Evolutionary conservation across 2,113 vertebrate species (phyloP), one percentile per base, ranked within the genome.

Genomic region (Parotia lawesii): DNA sequence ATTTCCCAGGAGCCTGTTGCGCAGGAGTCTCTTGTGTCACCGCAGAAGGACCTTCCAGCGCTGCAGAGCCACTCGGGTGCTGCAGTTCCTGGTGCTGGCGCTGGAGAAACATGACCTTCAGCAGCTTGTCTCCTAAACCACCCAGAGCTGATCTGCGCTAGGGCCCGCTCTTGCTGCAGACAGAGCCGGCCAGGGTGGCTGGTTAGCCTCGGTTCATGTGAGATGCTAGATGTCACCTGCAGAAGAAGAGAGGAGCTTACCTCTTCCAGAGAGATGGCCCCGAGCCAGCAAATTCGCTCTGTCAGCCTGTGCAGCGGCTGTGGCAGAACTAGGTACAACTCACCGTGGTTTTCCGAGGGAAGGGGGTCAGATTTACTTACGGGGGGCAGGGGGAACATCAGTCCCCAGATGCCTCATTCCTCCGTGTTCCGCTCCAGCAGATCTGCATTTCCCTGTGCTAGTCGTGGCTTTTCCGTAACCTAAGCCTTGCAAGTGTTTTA

Each of bases 321-420:
- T 98, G 96, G 98, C 98, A 92, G 98, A 99, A 97, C 96, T 98
- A 97, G 98, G 98, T 98, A 98, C 79, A 85, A 8, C 45, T 84
- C 75, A 48, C 40, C 2, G 19, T 61, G 38, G 19, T 64, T 91
- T 93, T 37, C 58, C 4, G 44, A 93, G 91, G 91, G 87, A 93
- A 80, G 75, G 90, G 89, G 82, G 47, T 72, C 57, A 56, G 6
- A 79, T 70, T 44, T 44, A 61, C 33, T 51, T 54, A 53, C 1
- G 11, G 48, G 62, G 44, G 27, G 18, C 31, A 45, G 66, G n/a
- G 89, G 27, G 18, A 54, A 14, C 19, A 29, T 71, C 69, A 48
- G n/a, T 40, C 53, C 78, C 61, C 1, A 0, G 9, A 16, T 2
- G 8, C 58, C 37, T 29, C 5, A 0, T 57, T 90, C 50, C 50